Percentiles rank a stretch among this genome's conserved stretches.
phyloP scores from a whole-genome alignment of 1,140 invertebrate species.

The Psilanteris sp. region DNA sequence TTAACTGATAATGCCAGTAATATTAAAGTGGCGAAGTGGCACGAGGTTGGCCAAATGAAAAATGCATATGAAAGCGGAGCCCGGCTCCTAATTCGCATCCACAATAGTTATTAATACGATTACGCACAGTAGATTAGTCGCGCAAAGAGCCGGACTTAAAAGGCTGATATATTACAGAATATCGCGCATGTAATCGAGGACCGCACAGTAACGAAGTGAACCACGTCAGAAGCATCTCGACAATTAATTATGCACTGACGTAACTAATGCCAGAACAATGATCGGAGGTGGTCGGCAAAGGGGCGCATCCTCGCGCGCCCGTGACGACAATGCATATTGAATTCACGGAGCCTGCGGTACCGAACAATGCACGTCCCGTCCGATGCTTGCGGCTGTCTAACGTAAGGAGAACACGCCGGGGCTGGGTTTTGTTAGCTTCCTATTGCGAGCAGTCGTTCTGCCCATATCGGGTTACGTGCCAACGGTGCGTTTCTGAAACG shows the following conservation, averaged over 20 bases:
- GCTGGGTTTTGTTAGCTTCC: conserved; percentile 42
- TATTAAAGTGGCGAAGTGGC: conserved; percentile 7
- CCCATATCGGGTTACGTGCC: conserved; percentile 54
- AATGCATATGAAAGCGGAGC: not conserved
- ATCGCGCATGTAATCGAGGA: conserved; percentile 47
- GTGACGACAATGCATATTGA: conserved; percentile 76
- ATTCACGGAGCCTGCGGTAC: conserved; percentile 61
- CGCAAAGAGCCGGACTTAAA: conserved; percentile 30
- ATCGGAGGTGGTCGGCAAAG: conserved; percentile 20
- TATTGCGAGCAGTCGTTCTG: conserved; percentile 43
- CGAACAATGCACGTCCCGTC: conserved; percentile 68
- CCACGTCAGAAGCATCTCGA: conserved; percentile 51
- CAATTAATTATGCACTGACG: conserved; percentile 75
- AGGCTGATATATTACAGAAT: conserved; percentile 31
- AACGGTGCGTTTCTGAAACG: conserved; percentile 20
- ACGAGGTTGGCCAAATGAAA: not conserved
- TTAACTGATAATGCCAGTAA: not conserved
- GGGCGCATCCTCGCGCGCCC: conserved; percentile 68
- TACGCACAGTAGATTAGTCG: conserved; percentile 22
- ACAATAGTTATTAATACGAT: conserved; percentile 16
- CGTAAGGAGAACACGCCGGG: conserved; percentile 29
- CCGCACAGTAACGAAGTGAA: conserved; percentile 37
- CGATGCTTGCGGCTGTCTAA: conserved; percentile 59
- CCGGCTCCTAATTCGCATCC: conserved; percentile 1
- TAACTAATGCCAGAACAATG: conserved; percentile 73